Base-by-base conservation (phyloP, 2,797 vertebrate species). In the Moxostoma hubbsi region DNA sequence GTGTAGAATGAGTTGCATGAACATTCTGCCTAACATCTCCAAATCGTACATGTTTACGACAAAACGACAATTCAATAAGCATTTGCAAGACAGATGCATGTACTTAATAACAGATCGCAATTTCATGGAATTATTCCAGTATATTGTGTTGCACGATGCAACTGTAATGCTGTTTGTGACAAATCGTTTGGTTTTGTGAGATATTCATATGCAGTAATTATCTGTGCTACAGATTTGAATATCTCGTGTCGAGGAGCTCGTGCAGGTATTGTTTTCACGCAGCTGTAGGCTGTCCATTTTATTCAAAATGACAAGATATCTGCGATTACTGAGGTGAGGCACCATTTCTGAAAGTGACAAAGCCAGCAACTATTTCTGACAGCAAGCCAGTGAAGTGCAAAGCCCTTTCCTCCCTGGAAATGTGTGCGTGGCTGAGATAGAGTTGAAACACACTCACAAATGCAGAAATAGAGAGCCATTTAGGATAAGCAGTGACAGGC, bases 291-390 rank as follows among this genome's bases (percentile, higher is more conserved):
- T 77, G 74, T 72, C 66, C 68, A 67, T 77, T 82, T 68, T 77
- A 77, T 73, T 77, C 43, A 73, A 77, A 68, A 63, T 73, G 75
- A 82, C 63, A 73, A 45, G 47, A 67, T 77, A 77, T 77, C 50
- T 61, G 55, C 10, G 24, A 82, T 73, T 77, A 68, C 75, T 73
- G 69, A 24, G 80, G 64, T 71, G 55, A 57, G 53, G 61, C 67
- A 76, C 36, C 55, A 49, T 82, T 82, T 82, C 58, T 73, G 66
- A 66, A 77, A 77, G 63, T 82, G 79, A 83, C 82, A 77, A 51
- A 77, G 61, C 57, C 75, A 69, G 64, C 65, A 67, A 55, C 73
- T 77, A 57, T 47, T 68, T 13, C n/a, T 73, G 77, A 77, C 73
- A 81, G 61, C 63, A 62, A 73, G 74, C 74, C 74, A 77, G 57